phyloP scores from a whole-genome alignment of 2,113 vertebrate genomes.

The Apodemus sylvaticus region DNA sequence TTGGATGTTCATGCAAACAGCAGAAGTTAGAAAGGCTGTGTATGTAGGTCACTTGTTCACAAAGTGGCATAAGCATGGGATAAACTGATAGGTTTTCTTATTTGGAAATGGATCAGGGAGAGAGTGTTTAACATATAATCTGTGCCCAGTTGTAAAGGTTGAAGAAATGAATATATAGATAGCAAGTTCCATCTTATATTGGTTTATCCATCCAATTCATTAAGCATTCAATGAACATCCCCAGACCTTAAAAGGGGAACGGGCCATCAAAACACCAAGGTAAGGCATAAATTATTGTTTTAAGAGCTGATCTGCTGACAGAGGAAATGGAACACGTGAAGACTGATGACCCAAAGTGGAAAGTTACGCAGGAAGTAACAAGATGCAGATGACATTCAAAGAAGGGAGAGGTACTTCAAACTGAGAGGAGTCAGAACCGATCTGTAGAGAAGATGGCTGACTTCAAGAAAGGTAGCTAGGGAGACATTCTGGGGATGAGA shows the following conservation, averaged over 20 bases:
- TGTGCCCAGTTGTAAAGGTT: neutral
- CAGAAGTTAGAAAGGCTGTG: neutral
- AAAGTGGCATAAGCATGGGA: neutral
- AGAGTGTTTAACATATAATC: neutral
- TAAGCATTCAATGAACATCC: conserved; percentile 7
- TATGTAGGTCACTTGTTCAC: conserved; percentile 55
- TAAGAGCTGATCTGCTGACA: neutral
- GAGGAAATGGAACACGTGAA: neutral
- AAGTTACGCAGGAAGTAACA: neutral
- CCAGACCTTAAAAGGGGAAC: neutral
- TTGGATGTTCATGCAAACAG: conserved; percentile 28
- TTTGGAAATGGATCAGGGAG: conserved; percentile 3
- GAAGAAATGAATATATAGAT: conserved; percentile 20
- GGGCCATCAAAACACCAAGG: neutral
- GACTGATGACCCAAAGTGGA: neutral
- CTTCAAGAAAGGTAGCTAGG: neutral
- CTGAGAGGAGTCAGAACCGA: neutral
- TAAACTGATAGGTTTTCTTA: neutral
- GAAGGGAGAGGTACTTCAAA: neutral
- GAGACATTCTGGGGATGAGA: neutral
- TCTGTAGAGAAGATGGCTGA: neutral
- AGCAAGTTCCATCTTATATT: neutral
- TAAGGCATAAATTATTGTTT: neutral
- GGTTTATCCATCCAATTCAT: neutral
- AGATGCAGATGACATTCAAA: neutral